A percentile compares a stretch with the other conserved stretches of the same genome.
These are phyloP conservation scores for Monochamus saltuarius DNA, from an alignment of 1,140 invertebrate species.

Conservation along the genomic window DNA sequence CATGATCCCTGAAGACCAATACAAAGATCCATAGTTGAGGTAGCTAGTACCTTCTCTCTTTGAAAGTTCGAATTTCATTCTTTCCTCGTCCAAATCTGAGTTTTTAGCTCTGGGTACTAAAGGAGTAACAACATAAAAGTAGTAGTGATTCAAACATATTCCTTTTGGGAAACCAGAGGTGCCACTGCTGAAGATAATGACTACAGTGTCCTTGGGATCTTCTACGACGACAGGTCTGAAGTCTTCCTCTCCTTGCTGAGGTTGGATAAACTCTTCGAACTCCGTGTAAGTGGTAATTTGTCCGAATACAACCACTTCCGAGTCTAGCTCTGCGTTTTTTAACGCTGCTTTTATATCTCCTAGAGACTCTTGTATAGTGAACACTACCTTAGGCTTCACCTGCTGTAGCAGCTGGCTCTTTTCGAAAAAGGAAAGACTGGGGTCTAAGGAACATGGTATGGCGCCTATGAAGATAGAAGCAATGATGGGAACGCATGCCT, in stretches of 20 bases:
- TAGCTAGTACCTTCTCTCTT: slow-evolving; percentile 2
- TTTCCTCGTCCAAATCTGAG: slow-evolving; percentile 5
- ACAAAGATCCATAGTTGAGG: slow-evolving; percentile 43
- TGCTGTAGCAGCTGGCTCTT: slow-evolving; percentile 27
- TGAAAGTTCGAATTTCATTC: slow-evolving; percentile 1
- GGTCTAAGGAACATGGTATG: slow-evolving; percentile 29
- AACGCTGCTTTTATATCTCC: slow-evolving; percentile 28
- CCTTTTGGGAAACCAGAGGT: slow-evolving; percentile 81
- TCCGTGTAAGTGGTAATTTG: too few relatives aligned
- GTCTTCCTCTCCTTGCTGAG: slow-evolving; percentile 25
- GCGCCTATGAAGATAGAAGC: slow-evolving; percentile 44
- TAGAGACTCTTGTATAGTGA: slow-evolving; percentile 24
- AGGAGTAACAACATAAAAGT: slow-evolving; percentile 14
- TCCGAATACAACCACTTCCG: slow-evolving; percentile 35
- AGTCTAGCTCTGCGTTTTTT: slow-evolving; percentile 14
- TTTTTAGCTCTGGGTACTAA: slow-evolving; percentile 8
- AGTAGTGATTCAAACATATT: slow-evolving; percentile 67
- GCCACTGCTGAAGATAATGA: slow-evolving; percentile 66
- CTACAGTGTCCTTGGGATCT: slow-evolving; percentile 42
- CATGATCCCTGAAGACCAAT: slow-evolving; percentile 43
- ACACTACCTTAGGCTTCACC: slow-evolving; percentile 34
- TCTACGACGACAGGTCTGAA: slow-evolving; percentile 27
- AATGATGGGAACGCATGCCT: slow-evolving; percentile 46
- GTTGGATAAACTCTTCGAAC: slow-evolving; percentile 12
- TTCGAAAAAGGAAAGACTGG: slow-evolving; percentile 31